phyloP scores from a whole-genome alignment of 1,140 invertebrate species.

The Lepidurus arcticus region DNA sequence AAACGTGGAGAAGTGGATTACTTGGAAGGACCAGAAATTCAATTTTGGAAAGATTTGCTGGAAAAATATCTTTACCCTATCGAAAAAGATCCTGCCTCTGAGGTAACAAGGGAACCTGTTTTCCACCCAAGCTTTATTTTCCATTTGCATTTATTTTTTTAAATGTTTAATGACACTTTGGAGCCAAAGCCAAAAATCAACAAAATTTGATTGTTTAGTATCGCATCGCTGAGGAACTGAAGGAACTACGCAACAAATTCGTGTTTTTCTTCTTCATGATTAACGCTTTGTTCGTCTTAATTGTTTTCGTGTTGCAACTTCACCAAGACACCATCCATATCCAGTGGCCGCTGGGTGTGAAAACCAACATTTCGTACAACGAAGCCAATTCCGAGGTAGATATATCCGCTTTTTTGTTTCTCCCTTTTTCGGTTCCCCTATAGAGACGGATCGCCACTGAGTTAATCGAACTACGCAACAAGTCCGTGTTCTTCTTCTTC shows the following conservation, averaged over 20 bases:
- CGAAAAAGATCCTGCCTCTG: conserved; percentile 82
- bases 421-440: conserved; percentile 40
- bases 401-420: conserved; percentile 24
- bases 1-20: conserved; percentile 84
- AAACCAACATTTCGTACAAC: conserved; percentile 58
- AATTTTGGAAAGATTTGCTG: conserved; percentile 91
- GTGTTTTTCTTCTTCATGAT: conserved; percentile 76
- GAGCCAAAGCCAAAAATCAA: no score
- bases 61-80: conserved; percentile 93
- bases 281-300: conserved; percentile 73
- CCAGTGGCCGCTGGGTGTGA: conserved; percentile 63
- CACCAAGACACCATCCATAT: conserved; percentile 64
- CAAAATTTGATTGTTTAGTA: conserved; percentile 42
- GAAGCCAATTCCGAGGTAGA: conserved; percentile 28
- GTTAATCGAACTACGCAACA: conserved; percentile 88
- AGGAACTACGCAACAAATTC: conserved; percentile 61
- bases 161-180: not conserved
- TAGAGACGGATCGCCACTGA: conserved; percentile 80
- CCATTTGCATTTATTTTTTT: not conserved
- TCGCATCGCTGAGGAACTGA: conserved; percentile 55
- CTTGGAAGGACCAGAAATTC: conserved; percentile 69
- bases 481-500: conserved; percentile 94
- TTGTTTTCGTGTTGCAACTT: conserved; percentile 70
- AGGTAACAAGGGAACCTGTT: conserved; percentile 54
- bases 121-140: not conserved